These are phyloP conservation scores for Morone saxatilis DNA, from an alignment of 2,113 vertebrate genomes.

Conservation along the genomic window DNA sequence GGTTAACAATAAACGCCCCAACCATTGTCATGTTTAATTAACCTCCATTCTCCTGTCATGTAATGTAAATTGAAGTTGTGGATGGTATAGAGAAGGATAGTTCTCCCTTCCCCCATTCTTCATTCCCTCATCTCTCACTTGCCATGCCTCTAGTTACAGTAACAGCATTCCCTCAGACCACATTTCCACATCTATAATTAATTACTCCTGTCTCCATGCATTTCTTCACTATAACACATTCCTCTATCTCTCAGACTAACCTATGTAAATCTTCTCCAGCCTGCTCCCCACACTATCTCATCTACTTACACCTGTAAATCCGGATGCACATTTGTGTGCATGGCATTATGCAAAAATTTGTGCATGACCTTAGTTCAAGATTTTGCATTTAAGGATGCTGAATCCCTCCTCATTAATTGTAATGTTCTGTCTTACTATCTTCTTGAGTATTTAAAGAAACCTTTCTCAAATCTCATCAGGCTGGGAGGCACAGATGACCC, in stretches of 20 bases:
- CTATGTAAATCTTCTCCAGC: conserved; percentile 48
- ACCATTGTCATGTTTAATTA: conserved; percentile 81
- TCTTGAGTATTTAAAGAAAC: conserved; percentile 8
- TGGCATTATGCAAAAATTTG: conserved; percentile 47
- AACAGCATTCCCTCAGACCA: conserved; percentile 76
- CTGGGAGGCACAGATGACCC: conserved; percentile 13
- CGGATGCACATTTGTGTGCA: conserved; percentile 15
- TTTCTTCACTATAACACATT: conserved; percentile 71
- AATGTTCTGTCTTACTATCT: neutral
- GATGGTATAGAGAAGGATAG: conserved; percentile 42
- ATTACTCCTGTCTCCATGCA: conserved; percentile 78
- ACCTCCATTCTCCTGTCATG: conserved; percentile 71
- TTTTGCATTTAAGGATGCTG: conserved; percentile 39
- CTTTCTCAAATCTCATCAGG: neutral
- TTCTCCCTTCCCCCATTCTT: conserved; percentile 35
- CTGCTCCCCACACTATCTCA: conserved; percentile 40
- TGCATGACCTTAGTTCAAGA: conserved; percentile 28
- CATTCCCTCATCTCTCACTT: conserved; percentile 51
- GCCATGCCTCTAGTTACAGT: conserved; percentile 78
- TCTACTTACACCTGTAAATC: conserved; percentile 55
- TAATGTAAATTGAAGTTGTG: conserved; percentile 80
- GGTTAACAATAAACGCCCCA: conserved; percentile 69
- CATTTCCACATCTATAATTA: conserved; percentile 84
- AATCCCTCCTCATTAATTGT: conserved; percentile 22
- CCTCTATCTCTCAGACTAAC: conserved; percentile 63